Base-by-base conservation (phyloP, 2,888 invertebrate genomes). In the Augiades crinisus region DNA sequence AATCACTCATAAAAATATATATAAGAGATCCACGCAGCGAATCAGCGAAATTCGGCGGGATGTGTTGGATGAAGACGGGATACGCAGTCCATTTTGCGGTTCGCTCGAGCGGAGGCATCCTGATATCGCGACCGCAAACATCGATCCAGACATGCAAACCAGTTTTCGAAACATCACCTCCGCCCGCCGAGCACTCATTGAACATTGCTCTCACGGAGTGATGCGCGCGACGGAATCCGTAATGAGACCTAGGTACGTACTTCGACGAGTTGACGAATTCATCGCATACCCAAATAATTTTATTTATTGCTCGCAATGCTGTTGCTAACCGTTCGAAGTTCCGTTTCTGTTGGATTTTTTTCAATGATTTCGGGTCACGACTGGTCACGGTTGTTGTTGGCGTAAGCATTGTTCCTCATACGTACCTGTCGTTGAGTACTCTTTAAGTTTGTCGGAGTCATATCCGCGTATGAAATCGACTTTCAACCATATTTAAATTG, bases 91-190 rank as follows among this genome's bases (percentile, higher is more conserved):
- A 72, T 77, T 85, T 82, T 80, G 83, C 77, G 81, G 75, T 78
- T 60, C 77, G 67, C 54, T 71, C 74, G 69, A 75, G 75, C 78
- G 75, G 76, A 69, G 68, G 71, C 68, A 70, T 70, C 74, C 63
- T 72, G 66, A 63, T 61, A 72, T 69, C 71, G 76, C 69, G 75
- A 86, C 87, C 87, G 77, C 84, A 86, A 79, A 79, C 81, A 73
- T 66, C 65, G 70, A 63, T 58, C 68, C 64, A 65, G 68, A 67
- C 73, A 54, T 60, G 71, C 68, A 73, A 83, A 86, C 82, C 84
- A 68, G 86, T 85, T 84, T 71, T 60, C 64, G 71, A 58, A 59
- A 56, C 57, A 66, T 59, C 53, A 57, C 53, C 54, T 57, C 51
- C 54, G 57, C 59, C 57, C 57, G 57, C 56, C 40, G 45, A 53